Evolutionary conservation across 2,797 vertebrate genomes (phyloP).

Genomic region (Gymnoscopelus braueri): DNA sequence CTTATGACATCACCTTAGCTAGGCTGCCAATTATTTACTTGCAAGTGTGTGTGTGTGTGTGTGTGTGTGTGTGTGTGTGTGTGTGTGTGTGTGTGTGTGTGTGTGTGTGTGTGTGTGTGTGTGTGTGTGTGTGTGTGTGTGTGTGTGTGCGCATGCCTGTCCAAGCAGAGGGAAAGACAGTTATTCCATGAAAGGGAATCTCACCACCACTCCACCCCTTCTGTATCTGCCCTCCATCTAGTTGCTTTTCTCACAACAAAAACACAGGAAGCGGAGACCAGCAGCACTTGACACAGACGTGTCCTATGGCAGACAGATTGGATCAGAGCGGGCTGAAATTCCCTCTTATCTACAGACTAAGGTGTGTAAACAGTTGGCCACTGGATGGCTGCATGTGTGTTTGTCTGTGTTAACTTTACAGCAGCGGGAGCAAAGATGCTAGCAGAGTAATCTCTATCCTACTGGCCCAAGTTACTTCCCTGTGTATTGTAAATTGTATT

Average conservation of each 20-base stretch:
- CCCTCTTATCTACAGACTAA: conserved; percentile 64
- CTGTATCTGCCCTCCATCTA: conserved; percentile 52
- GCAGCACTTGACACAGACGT: conserved; percentile 74
- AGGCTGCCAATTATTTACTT: no score
- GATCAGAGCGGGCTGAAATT: conserved; percentile 70
- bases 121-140: neutral
- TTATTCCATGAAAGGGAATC: conserved; percentile 57
- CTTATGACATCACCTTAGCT: no score
- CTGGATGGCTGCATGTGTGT: conserved; percentile 46
- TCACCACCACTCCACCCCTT: neutral
- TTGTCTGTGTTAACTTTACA: conserved; percentile 49
- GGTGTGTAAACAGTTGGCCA: conserved; percentile 70
- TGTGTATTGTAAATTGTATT: conserved; percentile 5
- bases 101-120: neutral
- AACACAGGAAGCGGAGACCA: conserved; percentile 68
- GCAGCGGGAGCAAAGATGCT: conserved; percentile 8
- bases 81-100: conserved; percentile 1
- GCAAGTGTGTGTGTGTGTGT: no score
- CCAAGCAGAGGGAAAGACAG: conserved; percentile 45
- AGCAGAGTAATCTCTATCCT: conserved; percentile 38
- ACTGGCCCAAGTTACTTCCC: conserved; percentile 3
- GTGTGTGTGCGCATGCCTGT: neutral
- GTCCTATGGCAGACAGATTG: conserved; percentile 73
- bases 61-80: conserved; percentile 8
- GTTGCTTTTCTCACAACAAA: conserved; percentile 65